A percentile compares a stretch with the other conserved stretches of the same genome.
phyloP scores from a whole-genome alignment of 2,113 vertebrate species.

The Megaceryle torquata region DNA sequence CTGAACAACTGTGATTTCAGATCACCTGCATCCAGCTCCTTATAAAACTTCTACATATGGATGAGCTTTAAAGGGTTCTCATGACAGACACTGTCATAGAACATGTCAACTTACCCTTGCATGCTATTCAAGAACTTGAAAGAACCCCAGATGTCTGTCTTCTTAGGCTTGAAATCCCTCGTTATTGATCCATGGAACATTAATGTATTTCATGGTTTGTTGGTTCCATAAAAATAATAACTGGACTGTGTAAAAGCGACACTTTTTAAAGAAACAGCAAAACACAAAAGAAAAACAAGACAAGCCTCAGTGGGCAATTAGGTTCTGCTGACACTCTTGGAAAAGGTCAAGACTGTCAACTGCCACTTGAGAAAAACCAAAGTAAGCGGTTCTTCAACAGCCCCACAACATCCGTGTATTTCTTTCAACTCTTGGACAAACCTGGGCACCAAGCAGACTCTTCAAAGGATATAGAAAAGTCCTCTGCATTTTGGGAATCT shows the following conservation, averaged over 20 bases:
- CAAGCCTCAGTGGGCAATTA: neutral
- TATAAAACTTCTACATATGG: neutral
- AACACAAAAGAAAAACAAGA: neutral
- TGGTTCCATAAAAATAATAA: neutral
- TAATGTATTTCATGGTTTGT: neutral
- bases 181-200: neutral
- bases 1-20: neutral
- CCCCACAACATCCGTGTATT: neutral
- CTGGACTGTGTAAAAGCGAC: neutral
- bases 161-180: constrained; percentile 5
- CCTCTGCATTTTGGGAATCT: neutral
- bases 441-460: neutral
- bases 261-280: neutral
- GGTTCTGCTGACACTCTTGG: neutral
- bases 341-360: neutral
- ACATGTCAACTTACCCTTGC: neutral
- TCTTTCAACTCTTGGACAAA: neutral
- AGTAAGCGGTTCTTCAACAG: neutral
- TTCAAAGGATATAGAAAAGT: neutral
- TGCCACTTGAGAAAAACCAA: neutral
- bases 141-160: neutral
- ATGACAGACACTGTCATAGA: accelerated
- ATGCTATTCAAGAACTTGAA: neutral
- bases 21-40: neutral
- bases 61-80: neutral